Base-by-base conservation (phyloP, 2,888 invertebrate species). In the Callyntrura sp. region DNA sequence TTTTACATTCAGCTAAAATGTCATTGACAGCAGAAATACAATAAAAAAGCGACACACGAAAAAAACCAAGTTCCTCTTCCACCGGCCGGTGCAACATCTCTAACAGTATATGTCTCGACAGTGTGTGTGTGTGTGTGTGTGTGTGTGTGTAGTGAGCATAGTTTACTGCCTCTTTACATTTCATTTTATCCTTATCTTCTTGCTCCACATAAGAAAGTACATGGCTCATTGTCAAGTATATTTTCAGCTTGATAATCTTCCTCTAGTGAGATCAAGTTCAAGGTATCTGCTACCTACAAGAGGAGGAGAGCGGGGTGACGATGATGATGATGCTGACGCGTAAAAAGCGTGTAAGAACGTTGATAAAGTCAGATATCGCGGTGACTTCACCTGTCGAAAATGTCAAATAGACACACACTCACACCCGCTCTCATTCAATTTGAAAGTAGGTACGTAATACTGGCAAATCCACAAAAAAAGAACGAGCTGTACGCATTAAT, bases 361-460 rank as follows among this genome's bases (percentile, higher is more conserved):
- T n/a, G n/a, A n/a, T n/a, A n/a, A n/a, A n/a, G n/a, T n/a, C n/a
- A 45, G 43, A 28, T 51, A 55, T 48, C 51, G 55, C 14, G 28
- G 60, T 81, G 57, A 60, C 81, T 81, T 81, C 57, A 81, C 81
- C 81, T 60, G 81, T 81, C 81, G 55, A 81, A 81, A 81, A 28
- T 81, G 81, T 81, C 81, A 81, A 81, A 81, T 43, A 81, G n/a
- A n/a, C n/a, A n/a, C n/a, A n/a, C n/a, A n/a, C n/a, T n/a, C n/a
- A n/a, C n/a, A n/a, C n/a, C n/a, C n/a, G n/a, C 28, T 25, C 9
- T 51, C 28, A 78, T 48, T 48, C 20, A 45, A 76, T 20, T 48
- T 76, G 45, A 14, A n/a, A 28, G 25, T 55, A 23, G 48, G 25
- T 78, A 51, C n/a, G n/a, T n/a, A n/a, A n/a, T 23, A 43, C 43